Conservation (phyloP, 2,888 invertebrate species). For the Pyrocoelia pectoralis region DNA sequence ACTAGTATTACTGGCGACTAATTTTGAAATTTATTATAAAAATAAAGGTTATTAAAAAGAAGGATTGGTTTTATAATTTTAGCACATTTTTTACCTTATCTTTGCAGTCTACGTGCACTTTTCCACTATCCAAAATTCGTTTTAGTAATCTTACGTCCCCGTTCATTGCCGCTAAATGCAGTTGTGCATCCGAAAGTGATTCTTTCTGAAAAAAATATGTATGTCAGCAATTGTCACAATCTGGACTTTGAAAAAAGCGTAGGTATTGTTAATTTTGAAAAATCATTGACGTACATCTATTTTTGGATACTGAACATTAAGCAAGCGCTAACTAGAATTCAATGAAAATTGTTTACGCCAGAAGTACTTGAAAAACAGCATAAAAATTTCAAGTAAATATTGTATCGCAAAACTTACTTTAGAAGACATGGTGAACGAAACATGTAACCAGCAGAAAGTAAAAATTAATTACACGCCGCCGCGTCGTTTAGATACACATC, state of each 20-base stretch:
- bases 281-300: neutral
- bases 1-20: neutral
- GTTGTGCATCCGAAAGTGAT: constrained; percentile 89
- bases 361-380: neutral
- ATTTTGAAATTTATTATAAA: too few species aligned
- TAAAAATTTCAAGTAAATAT: neutral
- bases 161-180: constrained; percentile 88
- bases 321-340: neutral
- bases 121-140: constrained; percentile 87
- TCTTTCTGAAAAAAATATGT: constrained; percentile 74
- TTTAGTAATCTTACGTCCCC: constrained; percentile 82
- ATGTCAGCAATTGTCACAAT: neutral
- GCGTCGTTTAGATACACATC: neutral
- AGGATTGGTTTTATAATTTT: neutral
- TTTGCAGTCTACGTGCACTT: constrained; percentile 93
- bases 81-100: constrained; percentile 79
- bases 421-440: constrained; percentile 21
- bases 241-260: neutral
- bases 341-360: neutral
- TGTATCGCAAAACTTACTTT: constrained; percentile 17
- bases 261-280: neutral
- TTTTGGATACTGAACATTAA: neutral
- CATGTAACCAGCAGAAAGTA: neutral
- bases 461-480: neutral
- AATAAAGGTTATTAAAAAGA: too few species aligned